A percentile compares a stretch with the other conserved stretches of the same genome.
phyloP scores from a whole-genome alignment of 2,888 invertebrate genomes.

The Hypercompe scribonia region DNA sequence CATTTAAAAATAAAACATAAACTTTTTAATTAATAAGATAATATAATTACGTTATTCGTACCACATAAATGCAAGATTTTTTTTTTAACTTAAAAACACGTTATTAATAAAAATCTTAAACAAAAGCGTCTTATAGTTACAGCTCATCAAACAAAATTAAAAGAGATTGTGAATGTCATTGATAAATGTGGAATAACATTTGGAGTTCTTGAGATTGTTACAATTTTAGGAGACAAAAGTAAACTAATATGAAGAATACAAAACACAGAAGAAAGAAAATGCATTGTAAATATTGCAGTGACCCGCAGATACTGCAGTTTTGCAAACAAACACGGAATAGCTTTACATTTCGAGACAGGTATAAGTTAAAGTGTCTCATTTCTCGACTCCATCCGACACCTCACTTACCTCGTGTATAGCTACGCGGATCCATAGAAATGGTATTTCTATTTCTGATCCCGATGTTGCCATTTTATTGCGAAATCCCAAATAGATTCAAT shows the following conservation, averaged over 20 bases:
- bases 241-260: not conserved
- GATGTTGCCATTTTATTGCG: slow-evolving; percentile 21
- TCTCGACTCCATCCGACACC: not conserved
- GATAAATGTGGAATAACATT: no score
- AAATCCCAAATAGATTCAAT: slow-evolving; percentile 36
- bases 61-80: no score
- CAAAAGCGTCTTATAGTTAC: no score
- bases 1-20: not conserved
- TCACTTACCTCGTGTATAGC: slow-evolving; percentile 2
- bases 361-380: slow-evolving; percentile 15
- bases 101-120: no score
- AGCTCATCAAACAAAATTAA: no score
- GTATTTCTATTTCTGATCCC: slow-evolving; percentile 11
- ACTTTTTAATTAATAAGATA: not conserved
- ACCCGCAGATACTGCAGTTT: not conserved
- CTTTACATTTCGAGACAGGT: slow-evolving; percentile 10
- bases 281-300: not conserved
- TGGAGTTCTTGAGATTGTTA: no score
- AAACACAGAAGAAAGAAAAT: not conserved
- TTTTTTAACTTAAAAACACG: no score
- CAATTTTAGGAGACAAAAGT: not conserved
- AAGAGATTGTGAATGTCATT: no score
- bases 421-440: slow-evolving; percentile 2
- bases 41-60: no score
- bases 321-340: slow-evolving; percentile 7